A percentile compares a stretch with the other conserved stretches of the same genome.
These are phyloP conservation scores for Cladopsammia gracilis DNA, from an alignment of 64 coral and sea anemone genomes.

Conservation along the genomic window DNA sequence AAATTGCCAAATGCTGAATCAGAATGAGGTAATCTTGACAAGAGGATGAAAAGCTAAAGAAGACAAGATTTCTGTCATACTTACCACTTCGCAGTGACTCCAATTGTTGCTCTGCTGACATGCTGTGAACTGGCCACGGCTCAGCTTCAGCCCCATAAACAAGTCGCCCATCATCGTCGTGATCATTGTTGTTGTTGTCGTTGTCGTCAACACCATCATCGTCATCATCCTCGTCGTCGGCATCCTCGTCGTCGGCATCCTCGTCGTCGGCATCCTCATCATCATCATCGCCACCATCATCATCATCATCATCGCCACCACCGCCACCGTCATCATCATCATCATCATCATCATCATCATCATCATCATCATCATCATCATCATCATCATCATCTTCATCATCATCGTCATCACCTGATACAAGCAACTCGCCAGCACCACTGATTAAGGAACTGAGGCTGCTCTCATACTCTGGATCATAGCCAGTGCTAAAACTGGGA, in stretches of 20 bases:
- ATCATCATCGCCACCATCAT: neutral
- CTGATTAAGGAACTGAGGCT: neutral
- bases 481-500: neutral
- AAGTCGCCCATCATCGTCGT: too few relatives aligned
- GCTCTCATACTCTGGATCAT: slow-evolving; percentile 5
- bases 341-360: neutral
- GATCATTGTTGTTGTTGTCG: neutral
- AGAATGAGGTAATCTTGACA: neutral
- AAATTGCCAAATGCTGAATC: neutral
- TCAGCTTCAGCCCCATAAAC: neutral
- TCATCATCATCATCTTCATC: neutral
- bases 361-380: neutral
- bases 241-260: neutral
- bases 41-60: too few relatives aligned
- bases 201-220: neutral
- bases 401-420: neutral
- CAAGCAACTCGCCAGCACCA: neutral
- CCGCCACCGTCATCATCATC: too few relatives aligned
- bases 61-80: neutral
- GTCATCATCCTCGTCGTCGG: neutral
- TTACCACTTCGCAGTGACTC: slow-evolving; percentile 18
- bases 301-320: neutral
- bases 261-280: neutral
- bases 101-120: neutral
- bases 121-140: neutral